Percentiles rank a stretch among this genome's conserved stretches.
phyloP scores from a whole-genome alignment of 2,113 vertebrate species.

The Poicephalus meyeri region DNA sequence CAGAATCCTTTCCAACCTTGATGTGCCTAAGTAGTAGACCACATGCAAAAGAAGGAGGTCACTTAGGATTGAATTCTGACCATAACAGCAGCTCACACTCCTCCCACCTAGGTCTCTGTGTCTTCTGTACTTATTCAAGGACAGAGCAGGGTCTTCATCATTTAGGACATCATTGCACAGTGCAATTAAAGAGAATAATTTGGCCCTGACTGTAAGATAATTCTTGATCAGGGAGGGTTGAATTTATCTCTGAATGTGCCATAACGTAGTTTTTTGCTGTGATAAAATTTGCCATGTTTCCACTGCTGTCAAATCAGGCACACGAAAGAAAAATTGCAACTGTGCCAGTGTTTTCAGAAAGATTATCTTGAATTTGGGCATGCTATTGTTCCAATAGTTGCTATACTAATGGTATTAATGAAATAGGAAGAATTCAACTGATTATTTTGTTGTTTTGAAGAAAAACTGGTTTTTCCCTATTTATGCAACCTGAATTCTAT shows the following conservation, averaged over 20 bases:
- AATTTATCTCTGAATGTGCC: background rate
- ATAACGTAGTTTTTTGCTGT: background rate
- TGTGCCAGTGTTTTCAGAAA: background rate
- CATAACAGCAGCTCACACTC: conserved; percentile 3
- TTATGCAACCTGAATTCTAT: background rate
- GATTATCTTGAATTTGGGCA: background rate
- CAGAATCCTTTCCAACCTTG: conserved; percentile 35
- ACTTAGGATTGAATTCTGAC: conserved; percentile 2
- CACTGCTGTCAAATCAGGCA: background rate
- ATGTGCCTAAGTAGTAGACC: background rate
- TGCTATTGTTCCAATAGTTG: background rate
- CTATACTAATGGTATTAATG: background rate
- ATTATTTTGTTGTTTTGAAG: background rate
- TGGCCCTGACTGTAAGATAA: conserved; percentile 3
- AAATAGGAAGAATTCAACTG: background rate
- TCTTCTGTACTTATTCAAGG: conserved; percentile 27
- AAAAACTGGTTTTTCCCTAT: background rate
- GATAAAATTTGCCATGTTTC: conserved; percentile 4
- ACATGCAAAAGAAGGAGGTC: conserved; percentile 22
- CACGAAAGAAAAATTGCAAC: background rate
- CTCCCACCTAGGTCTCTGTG: background rate
- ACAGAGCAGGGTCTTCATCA: conserved; percentile 21
- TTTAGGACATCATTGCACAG: conserved; percentile 28
- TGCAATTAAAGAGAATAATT: background rate
- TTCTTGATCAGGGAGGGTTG: background rate